Conservation (phyloP, 2,888 invertebrate species). For the Osmoderma eremita region DNA sequence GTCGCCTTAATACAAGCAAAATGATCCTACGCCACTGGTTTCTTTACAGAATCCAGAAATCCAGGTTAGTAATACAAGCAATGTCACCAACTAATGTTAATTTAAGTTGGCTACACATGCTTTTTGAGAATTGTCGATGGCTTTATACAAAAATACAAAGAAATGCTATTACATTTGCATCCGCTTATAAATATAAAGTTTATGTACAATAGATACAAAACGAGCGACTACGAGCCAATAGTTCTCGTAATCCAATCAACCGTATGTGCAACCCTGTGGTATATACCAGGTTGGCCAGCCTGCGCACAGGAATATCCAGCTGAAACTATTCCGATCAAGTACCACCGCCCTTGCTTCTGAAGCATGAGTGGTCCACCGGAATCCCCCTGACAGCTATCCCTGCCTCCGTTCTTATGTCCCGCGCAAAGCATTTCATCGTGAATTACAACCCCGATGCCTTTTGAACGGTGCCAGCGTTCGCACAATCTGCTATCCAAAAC, state of each 20-base stretch:
- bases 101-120: no score
- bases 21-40: no score
- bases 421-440: slow-evolving; percentile 97
- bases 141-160: slow-evolving; percentile 18
- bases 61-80: no score
- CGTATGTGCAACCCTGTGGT: slow-evolving; percentile 91
- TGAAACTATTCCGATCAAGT: slow-evolving; percentile 84
- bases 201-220: slow-evolving; percentile 28
- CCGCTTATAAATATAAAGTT: slow-evolving; percentile 2
- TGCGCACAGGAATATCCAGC: slow-evolving; percentile 95
- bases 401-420: slow-evolving; percentile 88
- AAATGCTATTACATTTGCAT: not conserved
- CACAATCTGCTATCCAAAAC: slow-evolving; percentile 88
- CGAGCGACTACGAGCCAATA: slow-evolving; percentile 64
- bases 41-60: no score
- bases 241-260: slow-evolving; percentile 89
- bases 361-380: slow-evolving; percentile 92
- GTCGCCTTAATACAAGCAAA: no score
- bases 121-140: no score
- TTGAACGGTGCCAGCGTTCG: slow-evolving; percentile 75
- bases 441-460: slow-evolving; percentile 88
- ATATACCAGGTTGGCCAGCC: slow-evolving; percentile 92
- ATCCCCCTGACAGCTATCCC: slow-evolving; percentile 82
- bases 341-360: slow-evolving; percentile 88
- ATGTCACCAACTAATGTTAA: no score